These are phyloP conservation scores for Meandrina meandrites DNA, from an alignment of 92 coral and sea anemone genomes.

Conservation along the genomic window DNA sequence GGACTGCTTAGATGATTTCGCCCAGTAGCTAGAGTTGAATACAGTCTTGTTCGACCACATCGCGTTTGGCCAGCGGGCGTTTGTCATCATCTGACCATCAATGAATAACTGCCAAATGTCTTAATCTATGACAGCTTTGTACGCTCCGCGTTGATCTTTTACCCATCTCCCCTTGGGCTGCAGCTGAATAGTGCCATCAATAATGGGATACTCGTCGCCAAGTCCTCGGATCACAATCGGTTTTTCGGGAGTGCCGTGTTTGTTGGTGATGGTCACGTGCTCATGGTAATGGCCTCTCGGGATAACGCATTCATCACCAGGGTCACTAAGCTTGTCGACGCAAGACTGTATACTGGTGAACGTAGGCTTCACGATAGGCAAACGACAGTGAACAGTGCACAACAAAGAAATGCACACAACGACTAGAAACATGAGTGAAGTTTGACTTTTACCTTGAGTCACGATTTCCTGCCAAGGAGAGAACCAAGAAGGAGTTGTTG, in stretches of 20 bases:
- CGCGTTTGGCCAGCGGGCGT: constrained; percentile 91
- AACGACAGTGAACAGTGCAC: not conserved
- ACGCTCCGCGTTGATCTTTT: constrained; percentile 31
- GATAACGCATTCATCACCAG: constrained; percentile 73
- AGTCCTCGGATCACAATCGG: constrained; percentile 65
- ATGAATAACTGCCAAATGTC: constrained; percentile 74
- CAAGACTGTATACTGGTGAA: constrained; percentile 63
- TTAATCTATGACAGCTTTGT: constrained; percentile 45
- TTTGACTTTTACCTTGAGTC: not conserved
- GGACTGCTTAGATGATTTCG: constrained; percentile 63
- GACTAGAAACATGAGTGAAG: not conserved
- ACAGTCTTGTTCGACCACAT: constrained; percentile 76
- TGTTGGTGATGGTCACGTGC: constrained; percentile 59
- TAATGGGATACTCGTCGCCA: constrained; percentile 60
- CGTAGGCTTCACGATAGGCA: not conserved
- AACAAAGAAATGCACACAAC: not conserved
- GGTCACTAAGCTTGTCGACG: constrained; percentile 49
- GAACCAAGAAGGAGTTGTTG: not conserved
- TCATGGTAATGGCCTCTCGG: constrained; percentile 73
- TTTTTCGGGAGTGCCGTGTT: constrained; percentile 62
- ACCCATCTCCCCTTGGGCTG: constrained; percentile 30
- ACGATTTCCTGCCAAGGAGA: not conserved
- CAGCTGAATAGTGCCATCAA: constrained; percentile 76
- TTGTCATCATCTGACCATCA: constrained; percentile 75
- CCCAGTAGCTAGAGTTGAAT: constrained; percentile 74